A percentile compares a stretch with the other conserved stretches of the same genome.
These are phyloP conservation scores for Emmelina monodactyla DNA, from an alignment of 2,888 invertebrate genomes.

Conservation along the genomic window DNA sequence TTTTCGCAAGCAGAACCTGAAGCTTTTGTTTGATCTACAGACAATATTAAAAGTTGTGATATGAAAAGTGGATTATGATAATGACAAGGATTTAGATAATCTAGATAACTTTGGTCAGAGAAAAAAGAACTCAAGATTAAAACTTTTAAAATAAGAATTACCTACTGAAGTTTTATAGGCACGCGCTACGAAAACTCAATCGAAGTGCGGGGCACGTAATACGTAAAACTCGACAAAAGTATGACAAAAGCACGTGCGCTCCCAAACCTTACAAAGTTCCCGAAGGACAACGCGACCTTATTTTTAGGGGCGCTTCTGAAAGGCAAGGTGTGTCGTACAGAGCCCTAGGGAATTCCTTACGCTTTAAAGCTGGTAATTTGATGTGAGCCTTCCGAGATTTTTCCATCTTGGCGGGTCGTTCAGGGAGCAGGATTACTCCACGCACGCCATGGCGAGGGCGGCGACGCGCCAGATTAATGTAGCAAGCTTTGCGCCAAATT, in stretches of 20 bases:
- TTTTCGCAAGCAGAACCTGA: background rate
- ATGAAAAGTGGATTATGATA: too few relatives aligned
- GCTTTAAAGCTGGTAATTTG: slow-evolving; percentile 64
- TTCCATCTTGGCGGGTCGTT: slow-evolving; percentile 57
- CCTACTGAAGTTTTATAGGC: slow-evolving; percentile 32
- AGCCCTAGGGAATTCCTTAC: slow-evolving; percentile 51
- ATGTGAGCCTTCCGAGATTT: slow-evolving; percentile 62
- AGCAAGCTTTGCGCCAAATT: slow-evolving; percentile 58
- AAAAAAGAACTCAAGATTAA: slow-evolving; percentile 11
- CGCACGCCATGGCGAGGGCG: slow-evolving; percentile 51
- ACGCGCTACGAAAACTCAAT: slow-evolving; percentile 47
- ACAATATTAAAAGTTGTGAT: too few relatives aligned
- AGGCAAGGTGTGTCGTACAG: slow-evolving; percentile 57
- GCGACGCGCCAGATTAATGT: slow-evolving; percentile 61
- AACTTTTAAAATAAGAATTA: slow-evolving; percentile 42
- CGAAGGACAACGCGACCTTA: slow-evolving; percentile 54
- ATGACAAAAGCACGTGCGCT: slow-evolving; percentile 59
- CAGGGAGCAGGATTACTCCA: slow-evolving; percentile 55
- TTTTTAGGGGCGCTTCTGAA: slow-evolving; percentile 56
- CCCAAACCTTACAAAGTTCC: slow-evolving; percentile 55
- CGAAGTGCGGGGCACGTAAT: slow-evolving; percentile 56
- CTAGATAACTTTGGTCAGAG: too few relatives aligned
- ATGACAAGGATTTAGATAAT: too few relatives aligned
- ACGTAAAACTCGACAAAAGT: slow-evolving; percentile 56
- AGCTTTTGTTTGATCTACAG: too few relatives aligned